Evolutionary conservation across 2,888 invertebrate species (phyloP).

Genomic region (Pemphredon lugubris): DNA sequence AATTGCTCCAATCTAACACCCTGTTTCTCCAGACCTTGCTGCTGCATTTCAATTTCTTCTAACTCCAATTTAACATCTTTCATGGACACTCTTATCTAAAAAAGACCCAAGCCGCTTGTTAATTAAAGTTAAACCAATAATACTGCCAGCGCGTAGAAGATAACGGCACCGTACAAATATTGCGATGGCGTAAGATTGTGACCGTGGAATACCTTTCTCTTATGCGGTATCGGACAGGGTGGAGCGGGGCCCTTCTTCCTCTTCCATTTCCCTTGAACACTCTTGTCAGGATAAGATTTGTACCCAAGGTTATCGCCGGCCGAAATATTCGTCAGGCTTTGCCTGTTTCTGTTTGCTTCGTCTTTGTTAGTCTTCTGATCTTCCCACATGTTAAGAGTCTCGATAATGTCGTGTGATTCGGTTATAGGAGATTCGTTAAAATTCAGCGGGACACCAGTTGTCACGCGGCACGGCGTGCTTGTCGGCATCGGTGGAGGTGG

Average conservation of each 20-base stretch:
- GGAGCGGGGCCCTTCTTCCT: slow-evolving; percentile 92
- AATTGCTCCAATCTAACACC: slow-evolving; percentile 95
- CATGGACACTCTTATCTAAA: slow-evolving; percentile 81
- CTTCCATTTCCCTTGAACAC: slow-evolving; percentile 87
- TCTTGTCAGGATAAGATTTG: slow-evolving; percentile 82
- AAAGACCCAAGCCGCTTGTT: slow-evolving; percentile 6
- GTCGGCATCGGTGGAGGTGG: slow-evolving; percentile 84
- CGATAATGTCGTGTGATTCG: slow-evolving; percentile 42
- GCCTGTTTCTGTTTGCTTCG: slow-evolving; percentile 83
- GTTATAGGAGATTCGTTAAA: slow-evolving; percentile 61
- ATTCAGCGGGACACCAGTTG: slow-evolving; percentile 36
- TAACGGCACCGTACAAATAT: no score
- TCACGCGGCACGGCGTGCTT: slow-evolving; percentile 63
- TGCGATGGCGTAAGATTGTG: no score
- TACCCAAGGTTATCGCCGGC: slow-evolving; percentile 48
- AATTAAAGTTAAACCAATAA: no score
- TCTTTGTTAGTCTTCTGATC: slow-evolving; percentile 84
- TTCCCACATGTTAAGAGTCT: slow-evolving; percentile 77
- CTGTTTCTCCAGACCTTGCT: slow-evolving; percentile 93
- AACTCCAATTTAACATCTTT: slow-evolving; percentile 86
- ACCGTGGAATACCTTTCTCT: slow-evolving; percentile 84
- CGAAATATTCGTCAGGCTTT: slow-evolving; percentile 72
- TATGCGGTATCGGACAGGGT: slow-evolving; percentile 87
- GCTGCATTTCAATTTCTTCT: slow-evolving; percentile 91
- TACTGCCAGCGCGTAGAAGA: no score